Conservation (phyloP, 1,140 invertebrate species). For the Harlomillsia oculata region DNA sequence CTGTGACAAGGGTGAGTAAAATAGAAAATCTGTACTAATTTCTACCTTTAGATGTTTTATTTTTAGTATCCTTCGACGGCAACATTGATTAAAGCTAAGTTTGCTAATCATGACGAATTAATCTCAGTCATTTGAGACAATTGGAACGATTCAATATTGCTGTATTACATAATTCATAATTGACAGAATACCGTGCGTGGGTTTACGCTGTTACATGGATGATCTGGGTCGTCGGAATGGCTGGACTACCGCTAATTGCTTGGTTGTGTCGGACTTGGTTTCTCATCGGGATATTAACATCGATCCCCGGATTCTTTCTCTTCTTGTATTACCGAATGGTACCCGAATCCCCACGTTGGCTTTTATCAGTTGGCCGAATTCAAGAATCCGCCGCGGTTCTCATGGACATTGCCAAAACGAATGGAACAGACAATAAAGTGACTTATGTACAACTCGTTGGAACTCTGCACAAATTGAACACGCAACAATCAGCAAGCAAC, state of each 20-base stretch:
- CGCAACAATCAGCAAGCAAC: background rate
- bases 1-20: slow-evolving; percentile 24
- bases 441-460: background rate
- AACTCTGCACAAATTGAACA: slow-evolving; percentile 5
- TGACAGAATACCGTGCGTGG: slow-evolving; percentile 29
- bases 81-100: too few species aligned
- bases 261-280: slow-evolving; percentile 29
- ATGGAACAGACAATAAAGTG: slow-evolving; percentile 21
- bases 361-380: slow-evolving; percentile 43
- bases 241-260: slow-evolving; percentile 24
- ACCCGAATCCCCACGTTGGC: slow-evolving; percentile 36
- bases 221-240: slow-evolving; percentile 32
- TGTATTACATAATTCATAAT: too few species aligned
- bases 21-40: too few species aligned
- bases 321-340: slow-evolving; percentile 29
- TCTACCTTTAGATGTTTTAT: too few species aligned
- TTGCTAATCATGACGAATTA: too few species aligned
- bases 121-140: too few species aligned
- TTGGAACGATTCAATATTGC: too few species aligned
- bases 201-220: slow-evolving; percentile 29
- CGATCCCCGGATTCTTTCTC: slow-evolving; percentile 17
- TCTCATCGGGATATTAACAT: slow-evolving; percentile 21
- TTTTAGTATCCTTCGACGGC: too few species aligned
- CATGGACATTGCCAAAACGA: slow-evolving; percentile 23
- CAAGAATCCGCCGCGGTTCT: slow-evolving; percentile 44